Conservation (phyloP, 2,113 vertebrate species). For the Brachionichthys hirsutus region DNA sequence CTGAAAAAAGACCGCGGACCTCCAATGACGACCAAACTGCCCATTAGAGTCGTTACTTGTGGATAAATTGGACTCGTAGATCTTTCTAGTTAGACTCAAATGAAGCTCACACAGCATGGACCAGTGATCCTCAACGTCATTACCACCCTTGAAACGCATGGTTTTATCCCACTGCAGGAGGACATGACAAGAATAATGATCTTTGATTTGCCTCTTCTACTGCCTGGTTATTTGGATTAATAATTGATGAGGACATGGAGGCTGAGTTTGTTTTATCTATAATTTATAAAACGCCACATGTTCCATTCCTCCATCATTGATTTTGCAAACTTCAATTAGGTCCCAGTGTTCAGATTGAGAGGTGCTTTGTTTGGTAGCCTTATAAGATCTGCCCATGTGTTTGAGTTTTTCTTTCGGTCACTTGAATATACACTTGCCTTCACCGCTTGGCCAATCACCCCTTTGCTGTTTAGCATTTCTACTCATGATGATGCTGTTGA, state of each 20-base stretch:
- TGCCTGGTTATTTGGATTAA: neutral
- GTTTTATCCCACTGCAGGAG: too few relatives aligned
- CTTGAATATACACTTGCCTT: slow-evolving; percentile 86
- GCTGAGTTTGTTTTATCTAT: neutral
- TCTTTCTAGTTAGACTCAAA: slow-evolving; percentile 29
- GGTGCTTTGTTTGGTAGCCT: slow-evolving; percentile 40
- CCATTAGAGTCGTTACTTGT: slow-evolving; percentile 4
- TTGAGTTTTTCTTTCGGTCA: slow-evolving; percentile 76
- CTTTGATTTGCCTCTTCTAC: neutral
- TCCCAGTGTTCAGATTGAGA: slow-evolving; percentile 39
- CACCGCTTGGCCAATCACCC: slow-evolving; percentile 63
- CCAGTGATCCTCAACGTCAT: slow-evolving; percentile 20
- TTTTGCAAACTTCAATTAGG: slow-evolving; percentile 1
- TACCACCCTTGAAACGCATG: neutral
- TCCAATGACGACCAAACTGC: slow-evolving; percentile 52
- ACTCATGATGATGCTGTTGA: slow-evolving; percentile 61
- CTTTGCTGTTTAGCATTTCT: slow-evolving; percentile 44
- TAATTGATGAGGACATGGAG: slow-evolving; percentile 12
- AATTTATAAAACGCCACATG: neutral
- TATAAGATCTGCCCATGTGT: slow-evolving; percentile 47
- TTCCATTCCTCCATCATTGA: neutral
- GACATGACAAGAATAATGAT: too few relatives aligned
- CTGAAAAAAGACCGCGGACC: slow-evolving; percentile 43
- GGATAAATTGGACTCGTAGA: slow-evolving; percentile 23
- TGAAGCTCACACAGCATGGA: slow-evolving; percentile 18